Evolutionary conservation across 2,888 invertebrate genomes (phyloP).

Genomic region (Dasypolia templi): DNA sequence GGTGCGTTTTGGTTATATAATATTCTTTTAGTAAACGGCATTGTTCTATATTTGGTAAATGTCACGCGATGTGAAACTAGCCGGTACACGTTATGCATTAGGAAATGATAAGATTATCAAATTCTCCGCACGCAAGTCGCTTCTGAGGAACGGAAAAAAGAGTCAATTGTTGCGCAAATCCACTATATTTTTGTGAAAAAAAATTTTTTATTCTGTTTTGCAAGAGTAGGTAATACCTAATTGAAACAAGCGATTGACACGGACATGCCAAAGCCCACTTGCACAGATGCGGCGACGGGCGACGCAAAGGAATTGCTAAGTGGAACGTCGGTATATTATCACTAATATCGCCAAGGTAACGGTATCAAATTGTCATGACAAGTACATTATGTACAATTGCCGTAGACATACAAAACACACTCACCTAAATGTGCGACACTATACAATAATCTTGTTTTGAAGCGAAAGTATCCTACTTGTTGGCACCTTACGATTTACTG

Average conservation of each 20-base stretch:
- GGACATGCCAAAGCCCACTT: slow-evolving; percentile 18
- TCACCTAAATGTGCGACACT: slow-evolving; percentile 67
- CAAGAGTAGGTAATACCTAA: slow-evolving; percentile 8
- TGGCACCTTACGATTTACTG: slow-evolving; percentile 44
- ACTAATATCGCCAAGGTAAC: slow-evolving; percentile 72
- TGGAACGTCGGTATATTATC: slow-evolving; percentile 74
- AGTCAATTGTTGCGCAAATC: neutral
- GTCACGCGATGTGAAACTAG: slow-evolving; percentile 9
- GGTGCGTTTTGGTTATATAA: slow-evolving; percentile 35
- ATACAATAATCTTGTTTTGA: slow-evolving; percentile 45
- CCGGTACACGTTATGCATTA: neutral
- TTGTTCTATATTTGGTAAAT: slow-evolving; percentile 38
- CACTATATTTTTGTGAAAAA: neutral
- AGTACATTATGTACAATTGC: slow-evolving; percentile 57
- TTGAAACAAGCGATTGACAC: slow-evolving; percentile 26
- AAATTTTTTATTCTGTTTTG: slow-evolving; percentile 6
- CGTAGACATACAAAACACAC: slow-evolving; percentile 66
- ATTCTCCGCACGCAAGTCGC: neutral
- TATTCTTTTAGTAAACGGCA: slow-evolving; percentile 25
- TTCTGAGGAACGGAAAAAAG: neutral
- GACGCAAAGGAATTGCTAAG: slow-evolving; percentile 60
- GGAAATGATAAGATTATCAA: slow-evolving; percentile 14
- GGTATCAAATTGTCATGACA: slow-evolving; percentile 73
- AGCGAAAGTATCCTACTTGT: slow-evolving; percentile 61
- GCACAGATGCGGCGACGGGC: slow-evolving; percentile 28